Base-by-base conservation (phyloP, 2,797 vertebrate species). In the Discoglossus pictus region DNA sequence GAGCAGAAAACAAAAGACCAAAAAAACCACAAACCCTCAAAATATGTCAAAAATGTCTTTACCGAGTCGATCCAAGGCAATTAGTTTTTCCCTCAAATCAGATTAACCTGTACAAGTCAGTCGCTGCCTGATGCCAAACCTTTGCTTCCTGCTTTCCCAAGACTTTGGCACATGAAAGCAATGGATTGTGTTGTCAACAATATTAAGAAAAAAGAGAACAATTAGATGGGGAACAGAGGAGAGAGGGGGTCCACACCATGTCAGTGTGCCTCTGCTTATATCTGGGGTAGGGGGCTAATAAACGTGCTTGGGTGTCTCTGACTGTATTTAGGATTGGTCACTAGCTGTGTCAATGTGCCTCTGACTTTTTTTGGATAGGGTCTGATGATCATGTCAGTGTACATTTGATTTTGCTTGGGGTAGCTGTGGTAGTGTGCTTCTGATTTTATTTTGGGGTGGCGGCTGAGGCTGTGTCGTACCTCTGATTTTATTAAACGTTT, bases 121-220 rank as follows among this genome's bases (percentile, higher is more conserved):
- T 44, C 0, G 3, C 51, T 58, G 47, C 17, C 39, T 27, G 2
- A 13, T 78, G 81, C 73, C 73, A 78, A 68, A 68, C 61, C 71
- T 8, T n/a, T 20, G 68, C 73, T 73, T 78, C 68, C 84, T 79
- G 61, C 68, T 81, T 79, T 74, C 64, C 76, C 75, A 10, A 72
- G 75, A 65, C 13, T 56, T 80, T 84, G 77, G 78, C 67, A 40
- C 53, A 3, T 61, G 44, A 68, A 56, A 15, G 54, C 12, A 2
- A 46, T 47, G 18, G 7, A 52, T 25, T 55, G 62, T 65, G 53
- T 51, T 5, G 18, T 35, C 18, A 48, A 17, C 25, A 58, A 55
- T 44, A 35, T 64, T 54, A 55, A 55, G 40, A 24, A 50, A 58
- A 58, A 16, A 7, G 17, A 27, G 11, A 12, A 20, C 7, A 17